phyloP scores from a whole-genome alignment of 2,113 vertebrate genomes.

The Eulemur macaco region DNA sequence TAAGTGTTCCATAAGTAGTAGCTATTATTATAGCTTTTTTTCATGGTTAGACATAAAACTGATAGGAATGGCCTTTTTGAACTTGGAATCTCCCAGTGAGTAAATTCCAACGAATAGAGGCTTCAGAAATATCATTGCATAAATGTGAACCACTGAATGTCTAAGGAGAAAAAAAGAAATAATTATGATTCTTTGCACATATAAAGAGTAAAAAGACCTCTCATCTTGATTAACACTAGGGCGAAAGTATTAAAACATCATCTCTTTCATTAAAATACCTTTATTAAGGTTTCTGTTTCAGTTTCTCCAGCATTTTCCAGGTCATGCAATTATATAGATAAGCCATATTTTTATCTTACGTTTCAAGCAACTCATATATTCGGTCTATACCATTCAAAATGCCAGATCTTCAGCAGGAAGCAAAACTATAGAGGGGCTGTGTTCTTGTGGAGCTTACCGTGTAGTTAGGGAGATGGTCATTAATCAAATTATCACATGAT shows the following conservation, averaged over 20 bases:
- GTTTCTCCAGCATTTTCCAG: conserved; percentile 10
- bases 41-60: not conserved
- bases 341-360: conserved; percentile 7
- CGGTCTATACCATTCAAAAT: not conserved
- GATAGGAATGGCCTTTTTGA: not conserved
- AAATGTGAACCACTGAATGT: not conserved
- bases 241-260: not conserved
- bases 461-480: not conserved
- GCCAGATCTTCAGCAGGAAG: not conserved
- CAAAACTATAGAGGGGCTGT: not conserved
- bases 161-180: not conserved
- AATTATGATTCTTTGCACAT: not conserved
- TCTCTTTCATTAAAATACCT: not conserved
- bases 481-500: not conserved
- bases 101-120: not conserved
- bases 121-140: not conserved
- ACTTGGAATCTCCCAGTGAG: not conserved
- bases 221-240: not conserved
- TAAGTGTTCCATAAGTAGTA: not conserved
- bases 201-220: not conserved
- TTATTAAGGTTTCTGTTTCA: not conserved
- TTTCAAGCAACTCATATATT: not conserved
- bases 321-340: not conserved
- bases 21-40: not conserved
- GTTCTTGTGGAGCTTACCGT: not conserved